A percentile compares a stretch with the other conserved stretches of the same genome.
Conservation (phyloP, 2,888 invertebrate species). For the Spisula subtruncata region DNA sequence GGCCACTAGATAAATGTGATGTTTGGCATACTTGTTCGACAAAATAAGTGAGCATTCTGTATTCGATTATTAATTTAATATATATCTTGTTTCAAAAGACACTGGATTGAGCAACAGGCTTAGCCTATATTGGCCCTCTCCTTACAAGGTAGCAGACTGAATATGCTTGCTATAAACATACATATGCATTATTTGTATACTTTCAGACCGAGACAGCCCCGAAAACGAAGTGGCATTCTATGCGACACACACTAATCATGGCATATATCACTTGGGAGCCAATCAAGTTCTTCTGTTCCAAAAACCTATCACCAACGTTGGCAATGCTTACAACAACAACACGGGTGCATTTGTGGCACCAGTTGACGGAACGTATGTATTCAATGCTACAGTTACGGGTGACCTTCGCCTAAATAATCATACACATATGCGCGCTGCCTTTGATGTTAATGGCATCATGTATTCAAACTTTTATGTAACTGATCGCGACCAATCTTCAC, state of each 20-base stretch:
- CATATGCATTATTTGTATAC: too few species aligned
- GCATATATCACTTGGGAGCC: not conserved
- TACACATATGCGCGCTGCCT: not conserved
- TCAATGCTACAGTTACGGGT: not conserved
- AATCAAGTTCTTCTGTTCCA: not conserved
- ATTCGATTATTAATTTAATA: too few species aligned
- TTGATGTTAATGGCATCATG: not conserved
- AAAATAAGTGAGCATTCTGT: too few species aligned
- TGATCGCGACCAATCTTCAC: not conserved
- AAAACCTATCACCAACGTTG: not conserved
- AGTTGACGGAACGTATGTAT: not conserved
- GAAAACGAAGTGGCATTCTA: slow-evolving; percentile 13
- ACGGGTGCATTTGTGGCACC: not conserved
- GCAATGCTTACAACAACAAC: slow-evolving; percentile 8
- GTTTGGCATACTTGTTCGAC: too few species aligned
- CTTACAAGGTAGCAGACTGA: too few species aligned
- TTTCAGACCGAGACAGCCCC: not conserved
- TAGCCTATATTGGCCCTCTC: too few species aligned
- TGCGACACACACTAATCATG: not conserved
- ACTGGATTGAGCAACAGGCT: too few species aligned
- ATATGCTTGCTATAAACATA: too few species aligned
- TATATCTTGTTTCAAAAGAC: too few species aligned
- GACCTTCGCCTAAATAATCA: not conserved
- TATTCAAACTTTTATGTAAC: not conserved
- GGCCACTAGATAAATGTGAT: too few species aligned